Base-by-base conservation (phyloP, 2,113 vertebrate genomes). In the Fukomys damarensis region DNA sequence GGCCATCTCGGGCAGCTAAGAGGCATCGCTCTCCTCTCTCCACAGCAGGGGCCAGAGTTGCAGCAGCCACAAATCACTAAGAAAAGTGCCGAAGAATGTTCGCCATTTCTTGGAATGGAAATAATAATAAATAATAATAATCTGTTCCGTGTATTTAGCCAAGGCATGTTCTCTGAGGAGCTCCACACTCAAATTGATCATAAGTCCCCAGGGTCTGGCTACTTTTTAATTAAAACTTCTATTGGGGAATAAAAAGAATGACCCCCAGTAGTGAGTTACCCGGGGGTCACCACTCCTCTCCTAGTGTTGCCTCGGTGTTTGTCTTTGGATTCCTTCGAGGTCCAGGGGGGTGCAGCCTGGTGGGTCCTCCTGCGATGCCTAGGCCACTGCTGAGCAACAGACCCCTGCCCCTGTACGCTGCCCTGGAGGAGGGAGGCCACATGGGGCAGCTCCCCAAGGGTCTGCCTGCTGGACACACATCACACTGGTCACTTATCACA, bases 111-210 rank as follows among this genome's bases (percentile, higher is more conserved):
- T 97, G 95, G 93, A 97, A 97, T 97, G 87, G 95, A 97, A 97
- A 97, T 97, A 94, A 97, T 94, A 96, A 98, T 98, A 98, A 98
- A 98, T 97, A 97, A 97, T 96, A 96, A 97, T 97, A 96, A 98
- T 95, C 95, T 68, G 79, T 95, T 87, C 89, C 5, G 0, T 84
- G 63, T 95, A 95, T 96, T 96, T 95, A 97, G 95, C 94, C 97
- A 95, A 95, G 95, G 89, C 61, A 77, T 93, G 87, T 96, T 97
- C 96, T 97, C 97, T 74, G 52, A 96, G 95, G 95, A 97, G 86
- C 89, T 91, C 88, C 89, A 91, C 24, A 8, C 59, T 97, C 93
- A 96, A 84, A 94, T 97, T 93, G 97, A 97, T 98, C 35, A 0
- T 68, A 94, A 86, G 84, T 97, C 93, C 93, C 97, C 41, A 38